Base-by-base conservation (phyloP, 2,888 invertebrate species). In the Crepidodera aurea region DNA sequence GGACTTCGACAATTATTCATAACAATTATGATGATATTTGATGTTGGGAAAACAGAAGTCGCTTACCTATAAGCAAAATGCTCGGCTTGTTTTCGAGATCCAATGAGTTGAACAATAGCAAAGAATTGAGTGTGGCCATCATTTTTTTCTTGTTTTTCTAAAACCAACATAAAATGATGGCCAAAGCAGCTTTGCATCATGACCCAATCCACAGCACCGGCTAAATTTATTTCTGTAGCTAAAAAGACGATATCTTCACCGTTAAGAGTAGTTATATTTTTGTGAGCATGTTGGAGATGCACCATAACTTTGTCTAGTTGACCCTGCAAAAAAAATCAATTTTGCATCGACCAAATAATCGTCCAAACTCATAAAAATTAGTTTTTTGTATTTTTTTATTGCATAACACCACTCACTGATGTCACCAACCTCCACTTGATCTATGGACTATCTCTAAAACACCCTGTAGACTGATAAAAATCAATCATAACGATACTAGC, bases 131-230 rank as follows among this genome's bases (percentile, higher is more conserved):
- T 95, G 78, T 94, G 94, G 0, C 95, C 97, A 83, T 98, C 97
- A 81, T 91, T 95, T 79, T 98, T 98, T 77, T 97, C 97, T 82
- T 97, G 96, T 80, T 98, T 98, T 80, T 99, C 99, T 51, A 99
- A 86, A 29, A 99, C 98, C 70, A 99, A 86, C 98, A 99, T 99
- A 78, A 99, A 99, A 82, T 98, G 96, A 79, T 97, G 97, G 59
- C 96, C 96, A 81, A 98, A 99, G 82, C 99, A 99, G 22, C 96
- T 96, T 83, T 99, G 99, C 98, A 99, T 99, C 99, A 99, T 99
- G 2, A 96, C 96, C 98, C 98, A 98, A 82, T 98, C 98, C 7
- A 98, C 98, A 27, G 98, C 98, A 62, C 99, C 99, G 5, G 98
- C 98, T 69, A 99, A 87, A 84, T 98, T 99, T 65, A 99, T 99